Evolutionary conservation across 2,113 vertebrate genomes (phyloP).

Genomic region (western clawed frog (Xenopus tropicalis)): UCB_Xtro_10.0 CM004448.2:111953001-111953500

Average conservation of each 20-base stretch:
- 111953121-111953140: slow-evolving; percentile 67
- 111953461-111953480: slow-evolving; percentile 89
- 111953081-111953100: slow-evolving; percentile 74
- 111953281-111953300: slow-evolving; percentile 36
- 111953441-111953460: slow-evolving; percentile 87
- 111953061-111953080: slow-evolving; percentile 65
- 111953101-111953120: slow-evolving; percentile 62
- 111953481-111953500: slow-evolving; percentile 88
- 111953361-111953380: slow-evolving; percentile 95
- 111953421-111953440: slow-evolving; percentile 91
- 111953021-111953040: slow-evolving; percentile 57
- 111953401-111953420: slow-evolving; percentile 91
- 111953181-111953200: slow-evolving; percentile 70
- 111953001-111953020: slow-evolving; percentile 55
- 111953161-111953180: slow-evolving; percentile 76
- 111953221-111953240: slow-evolving; percentile 66
- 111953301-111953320: slow-evolving; percentile 81
- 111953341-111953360: slow-evolving; percentile 96
- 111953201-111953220: slow-evolving; percentile 70
- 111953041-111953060: slow-evolving; percentile 66
- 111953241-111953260: slow-evolving; percentile 49
- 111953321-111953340: slow-evolving; percentile 97
- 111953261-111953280: slow-evolving; percentile 47
- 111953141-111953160: slow-evolving; percentile 65
- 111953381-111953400: slow-evolving; percentile 94